Evolutionary conservation across 1,140 invertebrate genomes (phyloP).

Genomic region (Meloidogyne floridensis): DNA sequence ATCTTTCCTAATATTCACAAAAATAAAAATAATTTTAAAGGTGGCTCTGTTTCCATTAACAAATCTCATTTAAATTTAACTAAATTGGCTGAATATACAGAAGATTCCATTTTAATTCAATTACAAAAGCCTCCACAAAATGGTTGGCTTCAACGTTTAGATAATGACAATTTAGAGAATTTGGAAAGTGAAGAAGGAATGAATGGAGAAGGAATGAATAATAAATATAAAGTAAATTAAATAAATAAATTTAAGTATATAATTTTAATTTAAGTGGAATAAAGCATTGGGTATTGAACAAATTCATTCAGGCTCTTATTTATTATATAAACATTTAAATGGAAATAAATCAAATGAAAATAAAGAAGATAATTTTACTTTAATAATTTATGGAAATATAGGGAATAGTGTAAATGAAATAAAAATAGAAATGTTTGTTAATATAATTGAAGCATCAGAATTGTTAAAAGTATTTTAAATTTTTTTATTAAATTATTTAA

Average conservation of each 20-base stretch:
- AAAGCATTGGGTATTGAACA: constrained; percentile 23
- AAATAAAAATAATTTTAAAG: constrained; percentile 7
- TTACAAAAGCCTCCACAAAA: constrained; percentile 33
- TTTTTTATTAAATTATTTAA: background rate
- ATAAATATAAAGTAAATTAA: constrained; percentile 21
- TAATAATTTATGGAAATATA: background rate
- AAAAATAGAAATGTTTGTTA: constrained; percentile 1
- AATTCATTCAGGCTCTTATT: constrained; percentile 48
- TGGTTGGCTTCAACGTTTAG: constrained; percentile 37
- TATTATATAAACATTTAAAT: constrained; percentile 43
- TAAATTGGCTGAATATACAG: constrained; percentile 30
- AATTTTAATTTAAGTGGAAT: constrained; percentile 1
- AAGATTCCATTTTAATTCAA: constrained; percentile 47
- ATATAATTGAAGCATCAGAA: background rate
- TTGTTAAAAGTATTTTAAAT: background rate
- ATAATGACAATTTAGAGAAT: constrained; percentile 16
- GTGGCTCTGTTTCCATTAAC: constrained; percentile 45
- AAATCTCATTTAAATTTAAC: constrained; percentile 44
- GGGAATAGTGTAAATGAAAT: background rate
- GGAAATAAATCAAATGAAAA: background rate
- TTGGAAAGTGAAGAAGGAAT: background rate
- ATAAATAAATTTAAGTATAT: constrained; percentile 5
- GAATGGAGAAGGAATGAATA: constrained; percentile 18
- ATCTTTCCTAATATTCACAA: too few relatives aligned
- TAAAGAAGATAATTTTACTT: background rate